Percentiles rank a stretch among this genome's conserved stretches.
These are phyloP conservation scores for Aphelinus certus DNA, from an alignment of 1,140 invertebrate genomes.

Conservation along the genomic window DNA sequence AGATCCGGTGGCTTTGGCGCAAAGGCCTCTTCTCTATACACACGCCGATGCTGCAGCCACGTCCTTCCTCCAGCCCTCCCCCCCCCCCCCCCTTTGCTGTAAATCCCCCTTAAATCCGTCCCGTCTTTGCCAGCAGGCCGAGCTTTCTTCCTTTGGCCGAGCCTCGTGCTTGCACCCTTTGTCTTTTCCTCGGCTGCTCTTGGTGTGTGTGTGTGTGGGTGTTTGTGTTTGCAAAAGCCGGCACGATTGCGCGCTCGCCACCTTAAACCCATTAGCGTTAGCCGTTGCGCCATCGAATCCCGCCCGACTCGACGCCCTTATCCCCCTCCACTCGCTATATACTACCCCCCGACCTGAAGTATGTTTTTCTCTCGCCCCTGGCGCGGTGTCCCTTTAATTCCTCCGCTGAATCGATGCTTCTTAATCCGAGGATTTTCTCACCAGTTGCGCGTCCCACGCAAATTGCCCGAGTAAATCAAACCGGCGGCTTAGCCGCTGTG, in stretches of 20 bases:
- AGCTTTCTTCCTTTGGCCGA: constrained; percentile 37
- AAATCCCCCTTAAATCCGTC: constrained; percentile 53
- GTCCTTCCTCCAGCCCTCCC: constrained; percentile 34
- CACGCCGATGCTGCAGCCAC: constrained; percentile 23
- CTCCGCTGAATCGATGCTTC: too few relatives aligned
- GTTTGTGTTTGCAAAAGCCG: neutral
- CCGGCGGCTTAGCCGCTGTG: too few relatives aligned
- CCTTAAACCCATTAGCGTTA: constrained; percentile 47
- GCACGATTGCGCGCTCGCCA: constrained; percentile 32
- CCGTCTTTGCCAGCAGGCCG: constrained; percentile 38
- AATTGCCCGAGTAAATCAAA: too few relatives aligned
- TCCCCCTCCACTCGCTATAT: neutral
- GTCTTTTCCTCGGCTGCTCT: constrained; percentile 8
- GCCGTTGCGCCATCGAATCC: constrained; percentile 25
- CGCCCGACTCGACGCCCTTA: constrained; percentile 20
- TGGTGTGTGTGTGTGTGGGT: too few relatives aligned
- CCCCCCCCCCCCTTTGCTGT: constrained; percentile 35
- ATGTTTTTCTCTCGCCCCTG: neutral
- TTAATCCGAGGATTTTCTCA: too few relatives aligned
- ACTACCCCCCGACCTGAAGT: neutral
- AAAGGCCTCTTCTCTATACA: neutral
- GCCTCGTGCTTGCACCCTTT: neutral
- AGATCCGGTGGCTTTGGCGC: neutral
- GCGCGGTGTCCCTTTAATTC: too few relatives aligned
- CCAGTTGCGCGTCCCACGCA: too few relatives aligned